Conservation (phyloP, 1,140 invertebrate genomes). For the Bombus polaris region DNA sequence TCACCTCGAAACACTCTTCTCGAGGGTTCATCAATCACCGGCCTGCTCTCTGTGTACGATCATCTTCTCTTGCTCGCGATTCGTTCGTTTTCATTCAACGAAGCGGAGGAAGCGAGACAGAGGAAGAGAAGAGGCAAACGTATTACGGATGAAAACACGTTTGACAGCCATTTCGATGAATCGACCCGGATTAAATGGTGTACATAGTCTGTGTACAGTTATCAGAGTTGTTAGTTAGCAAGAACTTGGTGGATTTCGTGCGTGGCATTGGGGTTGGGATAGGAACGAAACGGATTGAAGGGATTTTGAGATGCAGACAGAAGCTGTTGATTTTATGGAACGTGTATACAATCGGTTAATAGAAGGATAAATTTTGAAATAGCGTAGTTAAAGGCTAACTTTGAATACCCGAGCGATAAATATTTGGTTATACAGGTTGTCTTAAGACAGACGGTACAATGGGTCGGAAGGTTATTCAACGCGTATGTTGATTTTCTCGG, state of each 20-base stretch:
- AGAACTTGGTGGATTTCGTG: not conserved
- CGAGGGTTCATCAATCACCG: conserved; percentile 22
- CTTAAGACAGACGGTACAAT: too few relatives aligned
- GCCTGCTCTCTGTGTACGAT: not conserved
- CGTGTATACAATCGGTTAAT: too few relatives aligned
- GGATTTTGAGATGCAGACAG: too few relatives aligned
- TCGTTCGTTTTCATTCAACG: not conserved
- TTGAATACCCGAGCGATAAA: too few relatives aligned
- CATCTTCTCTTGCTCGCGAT: not conserved
- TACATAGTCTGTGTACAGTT: not conserved
- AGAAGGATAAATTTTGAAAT: too few relatives aligned
- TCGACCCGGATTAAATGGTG: not conserved
- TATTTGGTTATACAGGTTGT: too few relatives aligned
- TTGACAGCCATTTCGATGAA: not conserved
- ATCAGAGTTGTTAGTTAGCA: not conserved
- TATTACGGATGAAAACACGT: not conserved
- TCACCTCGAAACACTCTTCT: not conserved
- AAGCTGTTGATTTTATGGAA: too few relatives aligned
- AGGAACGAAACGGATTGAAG: not conserved
- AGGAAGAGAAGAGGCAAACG: not conserved
- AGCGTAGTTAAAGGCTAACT: too few relatives aligned
- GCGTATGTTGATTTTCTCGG: too few relatives aligned
- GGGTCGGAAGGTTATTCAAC: too few relatives aligned
- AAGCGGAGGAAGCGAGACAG: not conserved
- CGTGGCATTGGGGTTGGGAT: not conserved